Conservation (phyloP, 2,113 vertebrate species). For the Cryptomyrus ogoouensis region DNA sequence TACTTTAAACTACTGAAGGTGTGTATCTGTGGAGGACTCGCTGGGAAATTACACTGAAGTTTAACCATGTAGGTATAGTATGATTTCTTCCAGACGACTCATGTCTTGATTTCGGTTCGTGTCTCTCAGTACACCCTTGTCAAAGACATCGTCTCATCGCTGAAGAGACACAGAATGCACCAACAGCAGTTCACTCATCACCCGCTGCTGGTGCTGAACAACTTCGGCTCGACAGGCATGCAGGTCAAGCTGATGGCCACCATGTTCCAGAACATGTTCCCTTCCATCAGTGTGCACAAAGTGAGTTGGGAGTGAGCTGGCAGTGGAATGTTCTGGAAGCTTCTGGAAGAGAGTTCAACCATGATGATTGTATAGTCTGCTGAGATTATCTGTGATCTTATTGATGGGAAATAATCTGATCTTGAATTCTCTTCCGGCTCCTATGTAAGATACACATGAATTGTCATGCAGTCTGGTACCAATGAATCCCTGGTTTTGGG, state of each 20-base stretch:
- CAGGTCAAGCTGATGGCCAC: conserved; percentile 85
- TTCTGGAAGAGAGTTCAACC: neutral
- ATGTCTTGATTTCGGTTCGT: neutral
- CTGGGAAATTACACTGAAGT: neutral
- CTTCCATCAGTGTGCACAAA: conserved; percentile 86
- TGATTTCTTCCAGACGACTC: neutral
- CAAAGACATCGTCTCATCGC: conserved; percentile 77
- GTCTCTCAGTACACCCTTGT: conserved; percentile 69
- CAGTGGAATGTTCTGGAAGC: neutral
- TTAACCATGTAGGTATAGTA: neutral
- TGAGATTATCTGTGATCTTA: conserved; percentile 47
- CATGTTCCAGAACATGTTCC: conserved; percentile 93
- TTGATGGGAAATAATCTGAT: conserved; percentile 60
- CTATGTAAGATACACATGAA: neutral
- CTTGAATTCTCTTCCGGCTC: neutral
- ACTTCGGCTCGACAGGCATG: conserved; percentile 78
- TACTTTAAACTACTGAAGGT: conserved; percentile 76
- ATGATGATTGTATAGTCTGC: conserved; percentile 66
- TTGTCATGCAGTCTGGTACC: neutral
- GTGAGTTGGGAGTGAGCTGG: conserved; percentile 42
- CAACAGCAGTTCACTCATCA: conserved; percentile 83
- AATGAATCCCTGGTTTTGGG: neutral
- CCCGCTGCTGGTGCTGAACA: conserved; percentile 82
- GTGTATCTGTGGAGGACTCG: conserved; percentile 2
- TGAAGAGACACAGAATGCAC: conserved; percentile 86